These are phyloP conservation scores for Gymnobelideus leadbeateri DNA, from an alignment of 2,113 vertebrate genomes.

Conservation along the genomic window DNA sequence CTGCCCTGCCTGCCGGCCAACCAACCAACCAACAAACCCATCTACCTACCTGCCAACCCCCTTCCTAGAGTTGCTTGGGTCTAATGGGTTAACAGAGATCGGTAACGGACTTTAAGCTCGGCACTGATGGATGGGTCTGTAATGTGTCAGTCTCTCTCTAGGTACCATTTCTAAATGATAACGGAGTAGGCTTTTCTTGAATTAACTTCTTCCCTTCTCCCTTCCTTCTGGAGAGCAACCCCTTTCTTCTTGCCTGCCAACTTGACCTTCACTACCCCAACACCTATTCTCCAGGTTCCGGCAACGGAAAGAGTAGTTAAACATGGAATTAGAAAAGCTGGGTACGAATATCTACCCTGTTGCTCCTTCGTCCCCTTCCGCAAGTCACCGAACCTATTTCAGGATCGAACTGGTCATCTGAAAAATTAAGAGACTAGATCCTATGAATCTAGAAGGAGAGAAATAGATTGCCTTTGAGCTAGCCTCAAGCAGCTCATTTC, in stretches of 20 bases:
- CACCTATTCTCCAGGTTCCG: not conserved
- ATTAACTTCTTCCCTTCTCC: not conserved
- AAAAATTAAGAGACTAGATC: not conserved
- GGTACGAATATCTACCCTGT: not conserved
- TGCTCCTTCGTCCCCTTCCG: not conserved
- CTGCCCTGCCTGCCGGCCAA: not conserved
- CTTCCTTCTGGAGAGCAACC: not conserved
- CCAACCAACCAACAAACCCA: not conserved
- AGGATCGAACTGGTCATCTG: not conserved
- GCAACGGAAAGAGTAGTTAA: not conserved
- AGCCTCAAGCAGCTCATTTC: not conserved
- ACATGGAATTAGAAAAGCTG: not conserved
- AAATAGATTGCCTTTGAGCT: not conserved
- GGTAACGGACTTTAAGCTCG: not conserved
- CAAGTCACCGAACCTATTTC: not conserved
- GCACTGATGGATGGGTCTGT: not conserved
- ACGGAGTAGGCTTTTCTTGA: not conserved
- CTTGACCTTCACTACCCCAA: not conserved
- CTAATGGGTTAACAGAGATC: not conserved
- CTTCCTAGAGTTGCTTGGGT: not conserved
- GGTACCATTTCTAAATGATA: not conserved
- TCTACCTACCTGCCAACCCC: not conserved
- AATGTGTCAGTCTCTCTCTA: not conserved
- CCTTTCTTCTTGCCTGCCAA: not conserved
- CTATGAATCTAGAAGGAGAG: not conserved